Conservation (phyloP, 1,140 invertebrate genomes). For the Diplogasteroides magnus region DNA sequence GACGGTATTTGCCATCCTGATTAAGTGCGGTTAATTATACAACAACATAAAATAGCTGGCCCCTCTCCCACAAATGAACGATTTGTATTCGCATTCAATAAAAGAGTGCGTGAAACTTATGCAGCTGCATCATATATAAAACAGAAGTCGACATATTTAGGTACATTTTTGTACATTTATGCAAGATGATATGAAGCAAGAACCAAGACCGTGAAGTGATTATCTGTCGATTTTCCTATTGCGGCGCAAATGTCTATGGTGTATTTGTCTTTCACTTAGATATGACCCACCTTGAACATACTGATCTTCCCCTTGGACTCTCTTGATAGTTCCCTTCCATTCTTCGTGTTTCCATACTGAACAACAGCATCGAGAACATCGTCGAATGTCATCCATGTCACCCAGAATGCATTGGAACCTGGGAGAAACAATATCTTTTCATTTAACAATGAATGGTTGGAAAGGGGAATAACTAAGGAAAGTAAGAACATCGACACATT, state of each 20-base stretch:
- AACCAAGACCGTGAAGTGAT: slow-evolving; percentile 16
- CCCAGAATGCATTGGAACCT: not conserved
- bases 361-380: slow-evolving; percentile 29
- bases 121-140: no score
- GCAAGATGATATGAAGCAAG: slow-evolving; percentile 14
- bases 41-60: no score
- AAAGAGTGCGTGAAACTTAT: no score
- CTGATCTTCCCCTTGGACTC: slow-evolving; percentile 8
- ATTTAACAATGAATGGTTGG: slow-evolving; percentile 18
- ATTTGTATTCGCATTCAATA: no score
- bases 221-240: slow-evolving; percentile 30
- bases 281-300: slow-evolving; percentile 20
- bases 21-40: not conserved
- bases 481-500: no score
- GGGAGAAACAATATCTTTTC: not conserved
- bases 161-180: no score
- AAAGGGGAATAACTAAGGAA: slow-evolving; percentile 9
- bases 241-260: no score
- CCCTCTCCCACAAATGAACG: no score
- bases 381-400: slow-evolving; percentile 35
- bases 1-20: not conserved
- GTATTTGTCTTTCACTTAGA: slow-evolving; percentile 21
- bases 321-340: slow-evolving; percentile 9
- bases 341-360: slow-evolving; percentile 26
- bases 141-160: no score